These are phyloP conservation scores for Plodia interpunctella DNA, from an alignment of 1,140 invertebrate species.

Conservation along the genomic window DNA sequence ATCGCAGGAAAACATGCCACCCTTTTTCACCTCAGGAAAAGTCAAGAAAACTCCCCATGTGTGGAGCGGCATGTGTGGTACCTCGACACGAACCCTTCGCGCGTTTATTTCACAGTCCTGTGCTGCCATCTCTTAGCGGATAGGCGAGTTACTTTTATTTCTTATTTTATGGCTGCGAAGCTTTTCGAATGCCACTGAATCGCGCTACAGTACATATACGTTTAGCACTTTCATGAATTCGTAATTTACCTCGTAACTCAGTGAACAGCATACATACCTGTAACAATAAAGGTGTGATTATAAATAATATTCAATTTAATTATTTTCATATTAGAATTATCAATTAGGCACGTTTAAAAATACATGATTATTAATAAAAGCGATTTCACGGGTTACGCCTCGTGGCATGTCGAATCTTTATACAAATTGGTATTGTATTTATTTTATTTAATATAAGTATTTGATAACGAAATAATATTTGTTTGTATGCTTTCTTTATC, in stretches of 20 bases:
- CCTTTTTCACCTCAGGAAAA: conserved; percentile 43
- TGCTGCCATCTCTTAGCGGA: conserved; percentile 60
- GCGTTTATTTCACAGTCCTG: conserved; percentile 7
- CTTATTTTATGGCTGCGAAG: conserved; percentile 39
- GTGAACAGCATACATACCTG: neutral
- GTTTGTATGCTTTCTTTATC: no score
- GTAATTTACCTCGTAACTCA: conserved; percentile 1
- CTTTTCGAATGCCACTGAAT: conserved; percentile 29
- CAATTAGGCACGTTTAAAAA: neutral
- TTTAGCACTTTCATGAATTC: neutral
- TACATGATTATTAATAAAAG: conserved; percentile 3
- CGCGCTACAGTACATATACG: conserved; percentile 11
- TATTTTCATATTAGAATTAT: conserved; percentile 3
- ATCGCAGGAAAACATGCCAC: conserved; percentile 33
- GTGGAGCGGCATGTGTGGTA: conserved; percentile 40
- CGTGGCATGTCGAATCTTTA: neutral
- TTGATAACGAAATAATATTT: neutral
- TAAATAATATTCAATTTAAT: neutral
- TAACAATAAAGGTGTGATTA: neutral
- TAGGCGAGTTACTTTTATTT: conserved; percentile 47
- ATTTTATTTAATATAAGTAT: conserved; percentile 3
- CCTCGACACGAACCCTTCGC: conserved; percentile 26
- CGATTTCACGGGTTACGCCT: neutral
- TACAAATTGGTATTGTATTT: conserved; percentile 6
- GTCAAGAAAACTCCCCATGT: conserved; percentile 47